Conservation (phyloP, 2,113 vertebrate species). For the Nibea coibor region DNA sequence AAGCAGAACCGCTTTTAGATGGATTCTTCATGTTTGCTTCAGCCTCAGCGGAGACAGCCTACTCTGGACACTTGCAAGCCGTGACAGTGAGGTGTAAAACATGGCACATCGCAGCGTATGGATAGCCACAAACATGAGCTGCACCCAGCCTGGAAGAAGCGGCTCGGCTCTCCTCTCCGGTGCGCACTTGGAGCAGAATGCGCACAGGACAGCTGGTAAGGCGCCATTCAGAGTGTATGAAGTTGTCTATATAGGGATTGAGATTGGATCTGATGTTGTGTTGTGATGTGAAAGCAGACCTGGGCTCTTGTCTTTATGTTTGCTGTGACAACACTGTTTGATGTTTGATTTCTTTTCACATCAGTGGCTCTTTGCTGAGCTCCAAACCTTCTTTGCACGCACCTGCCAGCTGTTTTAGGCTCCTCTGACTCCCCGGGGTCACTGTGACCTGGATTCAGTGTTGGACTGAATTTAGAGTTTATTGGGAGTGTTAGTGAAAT, state of each 20-base stretch:
- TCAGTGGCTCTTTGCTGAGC: slow-evolving; percentile 38
- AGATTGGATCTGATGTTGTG: no score
- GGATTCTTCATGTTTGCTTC: slow-evolving; percentile 72
- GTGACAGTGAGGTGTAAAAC: slow-evolving; percentile 62
- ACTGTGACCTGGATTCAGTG: slow-evolving; percentile 26
- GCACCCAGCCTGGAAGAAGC: slow-evolving; percentile 44
- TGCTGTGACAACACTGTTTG: slow-evolving; percentile 71
- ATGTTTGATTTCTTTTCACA: slow-evolving; percentile 64
- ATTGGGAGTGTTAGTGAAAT: slow-evolving; percentile 19
- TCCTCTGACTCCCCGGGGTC: slow-evolving; percentile 30
- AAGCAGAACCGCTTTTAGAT: slow-evolving; percentile 63
- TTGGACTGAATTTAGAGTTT: slow-evolving; percentile 27
- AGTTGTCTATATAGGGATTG: neutral
- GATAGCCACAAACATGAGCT: slow-evolving; percentile 59
- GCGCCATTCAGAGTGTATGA: neutral
- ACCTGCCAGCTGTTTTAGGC: slow-evolving; percentile 66
- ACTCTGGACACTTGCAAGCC: slow-evolving; percentile 61
- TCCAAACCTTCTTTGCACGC: slow-evolving; percentile 43
- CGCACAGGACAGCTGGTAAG: slow-evolving; percentile 69
- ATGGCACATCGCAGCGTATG: slow-evolving; percentile 66
- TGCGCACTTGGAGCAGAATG: slow-evolving; percentile 52
- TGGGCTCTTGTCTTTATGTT: slow-evolving; percentile 58
- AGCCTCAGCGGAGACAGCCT: slow-evolving; percentile 61
- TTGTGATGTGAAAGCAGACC: slow-evolving; percentile 17
- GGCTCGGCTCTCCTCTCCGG: slow-evolving; percentile 28